A percentile compares a stretch with the other conserved stretches of the same genome.
Evolutionary conservation across 2,113 vertebrate genomes (phyloP).

Genomic region (Monopterus albus): DNA sequence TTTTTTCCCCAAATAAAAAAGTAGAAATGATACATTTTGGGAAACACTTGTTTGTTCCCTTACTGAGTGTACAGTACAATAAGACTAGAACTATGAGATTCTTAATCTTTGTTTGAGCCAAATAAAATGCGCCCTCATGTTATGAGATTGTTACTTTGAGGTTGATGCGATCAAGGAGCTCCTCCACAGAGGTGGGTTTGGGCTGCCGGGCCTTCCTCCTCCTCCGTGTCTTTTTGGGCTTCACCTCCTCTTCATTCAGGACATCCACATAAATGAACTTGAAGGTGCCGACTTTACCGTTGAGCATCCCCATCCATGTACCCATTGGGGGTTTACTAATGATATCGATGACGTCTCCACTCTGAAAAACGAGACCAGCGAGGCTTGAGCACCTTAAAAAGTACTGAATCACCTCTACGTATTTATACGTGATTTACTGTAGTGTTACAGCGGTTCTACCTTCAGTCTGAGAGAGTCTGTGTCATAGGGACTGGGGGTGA

Average conservation of each 20-base stretch:
- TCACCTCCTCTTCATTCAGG: slow-evolving; percentile 90
- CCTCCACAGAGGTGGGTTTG: slow-evolving; percentile 95
- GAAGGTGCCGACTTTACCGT: slow-evolving; percentile 97
- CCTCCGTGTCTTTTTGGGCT: slow-evolving; percentile 88
- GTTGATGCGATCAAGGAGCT: slow-evolving; percentile 94
- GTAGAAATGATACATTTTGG: no score
- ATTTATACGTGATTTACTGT: no score
- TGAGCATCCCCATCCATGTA: slow-evolving; percentile 97
- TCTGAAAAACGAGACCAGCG: slow-evolving; percentile 75
- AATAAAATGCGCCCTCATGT: no score
- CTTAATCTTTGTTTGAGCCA: no score
- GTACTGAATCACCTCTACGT: no score
- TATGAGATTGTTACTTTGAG: slow-evolving; percentile 84
- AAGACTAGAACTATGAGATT: no score
- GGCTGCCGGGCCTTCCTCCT: slow-evolving; percentile 88
- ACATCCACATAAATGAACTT: slow-evolving; percentile 98
- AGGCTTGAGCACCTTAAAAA: no score
- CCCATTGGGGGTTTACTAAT: slow-evolving; percentile 99
- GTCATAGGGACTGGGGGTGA: slow-evolving; percentile 96
- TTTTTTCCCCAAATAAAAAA: no score
- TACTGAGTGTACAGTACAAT: no score
- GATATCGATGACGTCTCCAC: slow-evolving; percentile 94
- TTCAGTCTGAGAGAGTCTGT: slow-evolving; percentile 97
- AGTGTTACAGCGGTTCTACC: slow-evolving; percentile 66
- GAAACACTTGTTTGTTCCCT: no score